These are phyloP conservation scores for Prionace glauca DNA, from an alignment of 2,797 vertebrate genomes.

Conservation along the genomic window DNA sequence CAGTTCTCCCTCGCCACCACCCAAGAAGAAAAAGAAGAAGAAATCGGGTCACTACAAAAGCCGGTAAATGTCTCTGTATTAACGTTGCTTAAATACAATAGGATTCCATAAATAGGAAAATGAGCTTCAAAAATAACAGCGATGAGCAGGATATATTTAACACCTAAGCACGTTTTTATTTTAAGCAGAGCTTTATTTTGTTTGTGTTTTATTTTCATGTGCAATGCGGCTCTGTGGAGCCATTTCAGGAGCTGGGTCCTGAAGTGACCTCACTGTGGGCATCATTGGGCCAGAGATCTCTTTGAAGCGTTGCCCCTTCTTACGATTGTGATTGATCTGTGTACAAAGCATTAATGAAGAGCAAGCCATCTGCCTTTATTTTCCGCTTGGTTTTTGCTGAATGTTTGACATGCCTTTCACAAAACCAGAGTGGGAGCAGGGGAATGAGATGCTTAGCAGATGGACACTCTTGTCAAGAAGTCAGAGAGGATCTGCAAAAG, in stretches of 20 bases:
- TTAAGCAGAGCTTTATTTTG: not conserved
- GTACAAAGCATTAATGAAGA: not conserved
- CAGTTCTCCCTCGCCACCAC: constrained; percentile 85
- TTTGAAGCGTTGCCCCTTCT: not conserved
- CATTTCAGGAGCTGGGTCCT: not conserved
- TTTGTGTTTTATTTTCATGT: not conserved
- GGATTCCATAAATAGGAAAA: not conserved
- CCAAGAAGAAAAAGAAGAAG: constrained; percentile 98
- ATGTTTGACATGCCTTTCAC: not conserved
- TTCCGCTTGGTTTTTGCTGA: not conserved
- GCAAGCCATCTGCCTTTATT: not conserved
- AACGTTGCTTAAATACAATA: not conserved
- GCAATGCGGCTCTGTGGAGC: not conserved
- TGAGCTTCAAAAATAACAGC: not conserved
- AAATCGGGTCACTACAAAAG: constrained; percentile 82
- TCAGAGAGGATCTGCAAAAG: not conserved
- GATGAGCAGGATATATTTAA: not conserved
- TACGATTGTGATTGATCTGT: not conserved
- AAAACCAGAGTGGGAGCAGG: not conserved
- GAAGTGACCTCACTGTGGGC: not conserved
- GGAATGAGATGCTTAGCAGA: not conserved
- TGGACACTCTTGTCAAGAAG: not conserved
- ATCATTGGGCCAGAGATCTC: not conserved
- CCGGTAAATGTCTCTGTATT: constrained; percentile 66
- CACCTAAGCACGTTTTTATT: not conserved